Evolutionary conservation across 2,113 vertebrate species (phyloP).

Genomic region (Uria lomvia): DNA sequence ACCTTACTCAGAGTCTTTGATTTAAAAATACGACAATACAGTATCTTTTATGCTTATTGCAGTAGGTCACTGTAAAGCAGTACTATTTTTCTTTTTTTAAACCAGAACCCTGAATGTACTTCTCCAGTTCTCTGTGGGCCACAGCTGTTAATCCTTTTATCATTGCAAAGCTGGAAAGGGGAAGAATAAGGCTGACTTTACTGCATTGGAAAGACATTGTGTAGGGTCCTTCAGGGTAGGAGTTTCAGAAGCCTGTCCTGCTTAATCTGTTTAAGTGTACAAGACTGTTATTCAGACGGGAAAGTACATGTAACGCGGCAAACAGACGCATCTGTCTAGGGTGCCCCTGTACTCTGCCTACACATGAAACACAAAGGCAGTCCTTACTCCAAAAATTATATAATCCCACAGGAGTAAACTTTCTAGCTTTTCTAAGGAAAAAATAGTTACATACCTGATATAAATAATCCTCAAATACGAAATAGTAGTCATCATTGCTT

Average conservation of each 20-base stretch:
- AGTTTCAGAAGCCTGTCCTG: not conserved
- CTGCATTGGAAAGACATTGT: not conserved
- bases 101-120: not conserved
- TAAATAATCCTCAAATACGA: constrained; percentile 98
- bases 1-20: not conserved
- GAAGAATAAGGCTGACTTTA: not conserved
- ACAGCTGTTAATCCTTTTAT: not conserved
- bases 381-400: not conserved
- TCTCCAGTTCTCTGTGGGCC: not conserved
- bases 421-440: not conserved
- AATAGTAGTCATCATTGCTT: constrained; percentile 98
- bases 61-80: not conserved
- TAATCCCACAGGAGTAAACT: not conserved
- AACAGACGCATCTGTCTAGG: not conserved
- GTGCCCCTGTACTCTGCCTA: not conserved
- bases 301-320: not conserved
- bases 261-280: not conserved
- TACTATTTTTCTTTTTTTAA: not conserved
- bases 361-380: not conserved
- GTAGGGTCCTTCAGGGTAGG: not conserved
- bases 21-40: not conserved
- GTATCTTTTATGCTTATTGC: not conserved
- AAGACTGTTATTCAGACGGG: not conserved
- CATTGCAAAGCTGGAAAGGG: not conserved
- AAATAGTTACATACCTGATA: constrained; percentile 86